These are phyloP conservation scores for Cromileptes altivelis DNA, from an alignment of 2,113 vertebrate species.

Conservation along the genomic window DNA sequence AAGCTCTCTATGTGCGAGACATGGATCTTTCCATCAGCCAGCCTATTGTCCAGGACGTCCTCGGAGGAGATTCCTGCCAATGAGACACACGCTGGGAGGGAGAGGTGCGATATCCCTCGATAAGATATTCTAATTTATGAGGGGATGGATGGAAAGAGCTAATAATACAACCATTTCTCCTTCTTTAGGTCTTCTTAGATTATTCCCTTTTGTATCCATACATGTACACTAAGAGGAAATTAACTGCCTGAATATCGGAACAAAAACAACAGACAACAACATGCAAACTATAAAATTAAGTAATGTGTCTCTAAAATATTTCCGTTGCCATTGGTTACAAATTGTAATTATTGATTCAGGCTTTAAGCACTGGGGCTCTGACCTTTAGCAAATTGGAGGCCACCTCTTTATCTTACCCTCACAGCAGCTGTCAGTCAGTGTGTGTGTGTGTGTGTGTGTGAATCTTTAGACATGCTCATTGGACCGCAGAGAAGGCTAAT, in stretches of 20 bases:
- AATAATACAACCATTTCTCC: not conserved
- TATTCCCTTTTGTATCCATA: not conserved
- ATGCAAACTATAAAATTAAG: not conserved
- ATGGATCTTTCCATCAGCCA: conserved; percentile 32
- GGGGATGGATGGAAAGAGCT: not conserved
- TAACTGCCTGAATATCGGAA: not conserved
- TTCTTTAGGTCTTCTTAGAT: not conserved
- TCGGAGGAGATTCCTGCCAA: conserved; percentile 18
- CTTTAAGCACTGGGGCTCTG: conserved; percentile 36
- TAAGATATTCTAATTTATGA: conserved; percentile 44
- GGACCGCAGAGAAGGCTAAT: conserved; percentile 47
- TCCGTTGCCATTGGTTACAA: conserved; percentile 24
- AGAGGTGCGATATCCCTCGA: not conserved
- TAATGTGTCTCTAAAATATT: conserved; percentile 5
- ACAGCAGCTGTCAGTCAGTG: conserved; percentile 54
- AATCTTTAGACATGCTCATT: conserved; percentile 57
- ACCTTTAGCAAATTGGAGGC: conserved; percentile 67
- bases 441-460: conserved; percentile 25
- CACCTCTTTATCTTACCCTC: conserved; percentile 60
- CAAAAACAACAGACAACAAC: not conserved
- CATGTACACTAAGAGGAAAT: not conserved
- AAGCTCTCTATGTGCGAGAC: not conserved
- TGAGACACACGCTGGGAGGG: conserved; percentile 16
- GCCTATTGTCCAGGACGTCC: conserved; percentile 47
- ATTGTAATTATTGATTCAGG: conserved; percentile 54